phyloP scores from a whole-genome alignment of 2,113 vertebrate genomes.

The Choloepus hoffmanni region DNA sequence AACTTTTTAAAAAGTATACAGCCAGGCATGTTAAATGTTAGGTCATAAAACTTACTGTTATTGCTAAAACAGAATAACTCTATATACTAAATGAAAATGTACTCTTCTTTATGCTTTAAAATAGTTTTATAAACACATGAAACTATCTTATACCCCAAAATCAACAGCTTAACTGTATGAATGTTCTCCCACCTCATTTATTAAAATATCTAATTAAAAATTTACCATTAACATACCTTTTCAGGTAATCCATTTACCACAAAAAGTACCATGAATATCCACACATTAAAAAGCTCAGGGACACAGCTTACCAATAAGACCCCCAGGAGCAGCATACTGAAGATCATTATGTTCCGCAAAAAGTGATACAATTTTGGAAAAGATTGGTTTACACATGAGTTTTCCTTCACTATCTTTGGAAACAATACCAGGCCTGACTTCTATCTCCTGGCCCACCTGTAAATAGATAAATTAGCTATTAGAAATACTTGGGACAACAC shows the following conservation, averaged over 20 bases:
- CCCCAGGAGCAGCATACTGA: slow-evolving; percentile 97
- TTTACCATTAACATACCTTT: neutral
- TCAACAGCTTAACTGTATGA: slow-evolving; percentile 33
- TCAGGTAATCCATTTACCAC: neutral
- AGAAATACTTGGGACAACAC: slow-evolving; percentile 35
- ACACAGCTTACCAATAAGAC: slow-evolving; percentile 93
- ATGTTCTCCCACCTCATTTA: neutral
- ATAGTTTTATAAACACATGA: slow-evolving; percentile 14
- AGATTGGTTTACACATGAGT: slow-evolving; percentile 99
- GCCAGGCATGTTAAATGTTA: neutral
- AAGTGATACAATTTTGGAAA: slow-evolving; percentile 99
- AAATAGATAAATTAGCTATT: slow-evolving; percentile 56
- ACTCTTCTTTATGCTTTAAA: slow-evolving; percentile 6
- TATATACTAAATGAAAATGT: neutral
- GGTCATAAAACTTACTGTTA: neutral
- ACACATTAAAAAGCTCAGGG: slow-evolving; percentile 1
- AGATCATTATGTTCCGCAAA: slow-evolving; percentile 99
- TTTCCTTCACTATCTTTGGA: slow-evolving; percentile 99
- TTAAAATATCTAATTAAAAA: slow-evolving; percentile 47
- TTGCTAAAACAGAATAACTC: slow-evolving; percentile 23
- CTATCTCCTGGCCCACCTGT: slow-evolving; percentile 98
- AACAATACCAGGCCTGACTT: slow-evolving; percentile 98
- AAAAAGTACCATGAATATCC: neutral
- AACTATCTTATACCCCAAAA: slow-evolving; percentile 44
- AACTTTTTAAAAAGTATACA: neutral